Percentiles rank a stretch among this genome's conserved stretches.
Conservation (phyloP, 2,888 invertebrate genomes). For the Epiblema foenella region DNA sequence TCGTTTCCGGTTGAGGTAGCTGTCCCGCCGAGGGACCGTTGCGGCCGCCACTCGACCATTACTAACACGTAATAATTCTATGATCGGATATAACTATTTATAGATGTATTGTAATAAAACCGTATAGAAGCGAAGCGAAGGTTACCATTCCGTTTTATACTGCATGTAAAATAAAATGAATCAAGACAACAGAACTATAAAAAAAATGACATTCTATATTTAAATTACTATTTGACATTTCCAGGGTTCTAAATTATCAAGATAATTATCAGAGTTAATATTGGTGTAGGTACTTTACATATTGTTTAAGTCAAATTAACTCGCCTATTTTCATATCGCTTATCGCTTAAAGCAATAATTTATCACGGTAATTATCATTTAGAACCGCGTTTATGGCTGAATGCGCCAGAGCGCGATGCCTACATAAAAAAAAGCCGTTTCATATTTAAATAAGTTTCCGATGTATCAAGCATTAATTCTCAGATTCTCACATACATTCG, state of each 20-base stretch:
- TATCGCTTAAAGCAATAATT: too few species aligned
- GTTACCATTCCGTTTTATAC: constrained; percentile 37
- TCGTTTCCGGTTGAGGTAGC: constrained; percentile 77
- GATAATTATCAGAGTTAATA: too few species aligned
- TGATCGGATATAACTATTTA: constrained; percentile 25
- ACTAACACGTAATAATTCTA: constrained; percentile 38
- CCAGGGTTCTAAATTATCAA: too few species aligned
- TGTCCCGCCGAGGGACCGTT: constrained; percentile 46
- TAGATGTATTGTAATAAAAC: constrained; percentile 7
- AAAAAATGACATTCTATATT: too few species aligned
- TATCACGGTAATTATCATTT: too few species aligned
- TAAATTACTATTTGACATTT: neutral
- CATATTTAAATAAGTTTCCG: neutral
- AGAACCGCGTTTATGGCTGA: too few species aligned
- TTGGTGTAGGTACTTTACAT: neutral
- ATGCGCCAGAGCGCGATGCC: too few species aligned
- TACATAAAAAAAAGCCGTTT: too few species aligned
- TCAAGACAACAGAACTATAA: too few species aligned
- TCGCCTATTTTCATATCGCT: too few species aligned
- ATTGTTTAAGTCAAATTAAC: neutral
- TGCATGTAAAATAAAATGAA: neutral
- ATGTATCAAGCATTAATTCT: neutral
- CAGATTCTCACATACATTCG: neutral
- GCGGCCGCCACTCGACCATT: constrained; percentile 7
- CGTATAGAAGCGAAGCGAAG: constrained; percentile 26